Conservation (phyloP, 1,140 invertebrate genomes). For the Neuroterus valhalla region DNA sequence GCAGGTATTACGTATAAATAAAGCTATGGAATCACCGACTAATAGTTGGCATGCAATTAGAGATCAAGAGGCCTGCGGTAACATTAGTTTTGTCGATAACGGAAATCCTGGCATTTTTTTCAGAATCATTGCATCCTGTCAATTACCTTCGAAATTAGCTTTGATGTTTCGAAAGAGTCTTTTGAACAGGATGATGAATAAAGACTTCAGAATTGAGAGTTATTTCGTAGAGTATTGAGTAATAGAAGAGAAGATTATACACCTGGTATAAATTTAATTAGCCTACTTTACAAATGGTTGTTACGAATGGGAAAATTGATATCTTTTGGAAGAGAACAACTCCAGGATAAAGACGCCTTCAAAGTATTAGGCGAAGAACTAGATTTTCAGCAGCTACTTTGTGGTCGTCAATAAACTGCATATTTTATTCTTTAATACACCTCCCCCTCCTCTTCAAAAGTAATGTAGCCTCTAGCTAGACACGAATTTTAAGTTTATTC, state of each 20-base stretch:
- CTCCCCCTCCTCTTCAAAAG: no score
- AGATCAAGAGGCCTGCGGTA: not conserved
- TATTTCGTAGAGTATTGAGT: constrained; percentile 3
- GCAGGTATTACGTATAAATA: not conserved
- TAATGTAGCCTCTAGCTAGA: no score
- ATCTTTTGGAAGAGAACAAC: no score
- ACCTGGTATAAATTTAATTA: no score
- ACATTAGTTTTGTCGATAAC: constrained; percentile 23
- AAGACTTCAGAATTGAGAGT: not conserved
- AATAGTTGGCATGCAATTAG: not conserved
- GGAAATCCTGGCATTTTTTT: not conserved
- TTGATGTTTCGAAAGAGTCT: constrained; percentile 2
- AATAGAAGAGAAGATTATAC: not conserved
- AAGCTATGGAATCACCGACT: not conserved
- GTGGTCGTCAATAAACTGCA: no score
- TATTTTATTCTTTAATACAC: no score
- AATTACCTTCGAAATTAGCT: not conserved
- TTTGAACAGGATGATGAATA: not conserved
- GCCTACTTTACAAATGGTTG: no score
- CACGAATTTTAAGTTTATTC: no score
- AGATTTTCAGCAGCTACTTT: no score
- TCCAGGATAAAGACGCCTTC: no score
- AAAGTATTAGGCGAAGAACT: no score
- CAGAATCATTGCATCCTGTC: constrained; percentile 23
- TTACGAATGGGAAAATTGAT: no score